A percentile compares a stretch with the other conserved stretches of the same genome.
Conservation (phyloP, 2,113 vertebrate genomes). For the Trematocara variabile region DNA sequence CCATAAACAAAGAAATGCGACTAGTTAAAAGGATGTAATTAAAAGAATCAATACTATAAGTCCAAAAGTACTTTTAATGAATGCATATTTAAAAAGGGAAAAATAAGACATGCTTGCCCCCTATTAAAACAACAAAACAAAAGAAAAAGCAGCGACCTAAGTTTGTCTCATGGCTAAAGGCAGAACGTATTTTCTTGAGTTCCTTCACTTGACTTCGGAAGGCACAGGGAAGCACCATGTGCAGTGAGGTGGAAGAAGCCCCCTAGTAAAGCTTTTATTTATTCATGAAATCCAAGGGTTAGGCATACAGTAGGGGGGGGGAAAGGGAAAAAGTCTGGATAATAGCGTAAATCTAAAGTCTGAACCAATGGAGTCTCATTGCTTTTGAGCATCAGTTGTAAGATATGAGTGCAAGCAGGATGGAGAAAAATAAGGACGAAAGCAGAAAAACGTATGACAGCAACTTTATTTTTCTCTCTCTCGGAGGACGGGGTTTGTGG, state of each 20-base stretch:
- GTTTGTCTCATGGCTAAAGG: constrained; percentile 53
- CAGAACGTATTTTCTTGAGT: constrained; percentile 45
- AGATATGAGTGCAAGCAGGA: neutral
- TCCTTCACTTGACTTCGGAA: constrained; percentile 48
- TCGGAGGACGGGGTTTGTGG: neutral
- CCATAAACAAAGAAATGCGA: constrained; percentile 69
- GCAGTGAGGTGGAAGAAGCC: constrained; percentile 55
- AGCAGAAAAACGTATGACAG: neutral
- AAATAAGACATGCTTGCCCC: constrained; percentile 70
- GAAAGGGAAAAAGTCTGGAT: neutral
- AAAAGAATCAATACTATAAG: constrained; percentile 67
- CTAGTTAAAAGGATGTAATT: constrained; percentile 67
- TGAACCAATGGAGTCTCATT: neutral
- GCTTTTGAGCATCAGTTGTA: neutral
- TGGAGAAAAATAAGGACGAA: neutral
- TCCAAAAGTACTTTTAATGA: constrained; percentile 70
- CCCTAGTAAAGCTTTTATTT: constrained; percentile 67
- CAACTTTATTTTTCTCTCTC: neutral
- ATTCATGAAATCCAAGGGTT: constrained; percentile 65
- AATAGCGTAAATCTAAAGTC: neutral
- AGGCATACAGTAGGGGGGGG: constrained; percentile 3
- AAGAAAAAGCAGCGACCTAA: constrained; percentile 40
- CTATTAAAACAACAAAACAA: constrained; percentile 57
- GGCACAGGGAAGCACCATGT: constrained; percentile 42
- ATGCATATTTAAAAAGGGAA: constrained; percentile 74